Conservation (phyloP, 2,888 invertebrate genomes). For the Helicoverpa assulta region DNA sequence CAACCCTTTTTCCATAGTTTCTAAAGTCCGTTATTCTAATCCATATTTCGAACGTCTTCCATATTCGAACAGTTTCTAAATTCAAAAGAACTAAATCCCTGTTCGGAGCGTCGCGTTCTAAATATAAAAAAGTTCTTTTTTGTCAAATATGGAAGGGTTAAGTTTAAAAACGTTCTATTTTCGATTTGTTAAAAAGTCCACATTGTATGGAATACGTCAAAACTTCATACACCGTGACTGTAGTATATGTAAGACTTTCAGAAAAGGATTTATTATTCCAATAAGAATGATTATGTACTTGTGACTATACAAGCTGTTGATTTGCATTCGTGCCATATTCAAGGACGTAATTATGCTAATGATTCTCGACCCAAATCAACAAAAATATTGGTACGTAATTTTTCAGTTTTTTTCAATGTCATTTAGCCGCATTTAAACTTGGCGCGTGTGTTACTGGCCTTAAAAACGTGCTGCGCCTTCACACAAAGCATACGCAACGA, state of each 20-base stretch:
- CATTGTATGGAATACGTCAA: slow-evolving; percentile 90
- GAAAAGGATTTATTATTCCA: slow-evolving; percentile 33
- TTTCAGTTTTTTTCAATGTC: too few species aligned
- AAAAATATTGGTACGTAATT: too few species aligned
- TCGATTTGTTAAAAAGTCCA: slow-evolving; percentile 89
- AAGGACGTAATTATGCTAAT: too few species aligned
- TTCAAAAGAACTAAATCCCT: slow-evolving; percentile 87
- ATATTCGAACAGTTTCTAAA: slow-evolving; percentile 85
- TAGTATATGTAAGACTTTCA: slow-evolving; percentile 69
- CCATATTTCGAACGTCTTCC: slow-evolving; percentile 80
- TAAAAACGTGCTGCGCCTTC: too few species aligned
- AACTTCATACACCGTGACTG: slow-evolving; percentile 81
- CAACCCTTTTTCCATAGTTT: slow-evolving; percentile 58
- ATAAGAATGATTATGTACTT: background rate
- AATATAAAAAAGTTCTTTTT: slow-evolving; percentile 88
- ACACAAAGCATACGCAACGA: too few species aligned
- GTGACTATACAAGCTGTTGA: too few species aligned
- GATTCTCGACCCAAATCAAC: too few species aligned
- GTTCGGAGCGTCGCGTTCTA: slow-evolving; percentile 87
- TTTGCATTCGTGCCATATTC: too few species aligned
- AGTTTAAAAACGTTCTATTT: slow-evolving; percentile 90
- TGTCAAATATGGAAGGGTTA: slow-evolving; percentile 90
- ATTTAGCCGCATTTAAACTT: too few species aligned
- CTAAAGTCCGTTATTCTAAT: slow-evolving; percentile 77
- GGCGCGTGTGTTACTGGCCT: too few species aligned